A percentile compares a stretch with the other conserved stretches of the same genome.
phyloP scores from a whole-genome alignment of 2,113 vertebrate species.

The Synodontis membranacea region DNA sequence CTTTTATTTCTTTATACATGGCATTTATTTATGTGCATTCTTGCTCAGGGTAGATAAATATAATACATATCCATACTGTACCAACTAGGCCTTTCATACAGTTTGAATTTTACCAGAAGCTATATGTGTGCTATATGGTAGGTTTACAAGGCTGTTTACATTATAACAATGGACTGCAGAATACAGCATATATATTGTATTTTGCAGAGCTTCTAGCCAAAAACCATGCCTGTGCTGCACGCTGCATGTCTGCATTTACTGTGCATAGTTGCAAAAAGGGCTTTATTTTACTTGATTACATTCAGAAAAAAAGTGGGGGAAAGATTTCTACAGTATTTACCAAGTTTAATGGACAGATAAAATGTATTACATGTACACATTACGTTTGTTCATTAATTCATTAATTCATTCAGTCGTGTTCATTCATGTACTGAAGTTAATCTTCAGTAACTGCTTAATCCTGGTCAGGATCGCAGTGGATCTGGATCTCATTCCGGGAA shows the following conservation, averaged over 20 bases:
- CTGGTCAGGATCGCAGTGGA: not conserved
- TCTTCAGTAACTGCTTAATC: not conserved
- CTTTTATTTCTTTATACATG: too few relatives aligned
- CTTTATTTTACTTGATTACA: not conserved
- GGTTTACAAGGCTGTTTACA: not conserved
- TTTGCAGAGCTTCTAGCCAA: not conserved
- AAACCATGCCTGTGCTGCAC: too few relatives aligned
- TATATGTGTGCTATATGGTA: not conserved
- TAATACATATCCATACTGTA: not conserved
- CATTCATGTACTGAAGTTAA: too few relatives aligned
- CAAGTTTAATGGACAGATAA: not conserved
- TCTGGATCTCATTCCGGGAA: not conserved
- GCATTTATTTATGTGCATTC: not conserved
- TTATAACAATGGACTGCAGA: not conserved
- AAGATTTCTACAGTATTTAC: not conserved
- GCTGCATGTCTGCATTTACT: too few relatives aligned
- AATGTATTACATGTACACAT: not conserved
- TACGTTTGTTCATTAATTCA: not conserved
- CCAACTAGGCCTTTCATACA: not conserved
- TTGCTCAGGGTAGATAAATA: not conserved
- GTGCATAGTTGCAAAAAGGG: not conserved
- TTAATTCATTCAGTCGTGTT: not conserved
- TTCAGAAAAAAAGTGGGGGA: not conserved
- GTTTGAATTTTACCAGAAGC: not conserved
- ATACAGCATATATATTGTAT: not conserved